Conservation (phyloP, 2,888 invertebrate genomes). For the Scaptomyza tumidula region DNA sequence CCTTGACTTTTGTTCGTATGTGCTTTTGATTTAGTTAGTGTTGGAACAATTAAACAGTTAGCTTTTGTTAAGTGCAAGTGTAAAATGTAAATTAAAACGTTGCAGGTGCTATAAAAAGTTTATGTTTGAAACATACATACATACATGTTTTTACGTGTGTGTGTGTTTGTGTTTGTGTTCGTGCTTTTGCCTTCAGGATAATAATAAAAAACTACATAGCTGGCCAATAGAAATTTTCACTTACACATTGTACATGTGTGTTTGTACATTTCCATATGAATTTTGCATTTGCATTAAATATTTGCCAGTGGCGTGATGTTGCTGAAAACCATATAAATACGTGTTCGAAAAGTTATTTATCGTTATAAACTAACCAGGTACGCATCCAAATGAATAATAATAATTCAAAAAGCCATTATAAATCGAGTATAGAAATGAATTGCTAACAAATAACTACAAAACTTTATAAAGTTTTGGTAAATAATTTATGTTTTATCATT, state of each 20-base stretch:
- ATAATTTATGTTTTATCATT: neutral
- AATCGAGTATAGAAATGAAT: neutral
- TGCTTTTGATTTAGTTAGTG: constrained; percentile 3
- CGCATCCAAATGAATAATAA: neutral
- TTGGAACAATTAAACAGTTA: constrained; percentile 22
- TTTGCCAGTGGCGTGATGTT: constrained; percentile 1
- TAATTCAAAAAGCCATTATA: neutral
- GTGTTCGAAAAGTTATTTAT: neutral
- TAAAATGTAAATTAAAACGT: constrained; percentile 37
- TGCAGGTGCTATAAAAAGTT: constrained; percentile 21
- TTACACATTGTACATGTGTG: neutral
- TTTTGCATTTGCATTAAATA: constrained; percentile 25
- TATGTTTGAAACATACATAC: constrained; percentile 18
- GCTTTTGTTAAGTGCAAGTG: too few species aligned
- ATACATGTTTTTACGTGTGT: neutral
- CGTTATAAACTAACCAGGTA: neutral
- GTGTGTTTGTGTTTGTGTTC: neutral
- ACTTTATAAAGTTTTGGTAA: too few species aligned
- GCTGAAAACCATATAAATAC: neutral
- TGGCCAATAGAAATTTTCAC: constrained; percentile 23
- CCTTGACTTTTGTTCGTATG: neutral
- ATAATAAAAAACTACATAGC: constrained; percentile 11
- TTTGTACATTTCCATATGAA: neutral
- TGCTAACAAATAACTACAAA: too few species aligned
- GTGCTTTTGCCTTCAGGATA: constrained; percentile 20